Evolutionary conservation across 2,888 invertebrate species (phyloP).

Genomic region (Cosmia trapezina): DNA sequence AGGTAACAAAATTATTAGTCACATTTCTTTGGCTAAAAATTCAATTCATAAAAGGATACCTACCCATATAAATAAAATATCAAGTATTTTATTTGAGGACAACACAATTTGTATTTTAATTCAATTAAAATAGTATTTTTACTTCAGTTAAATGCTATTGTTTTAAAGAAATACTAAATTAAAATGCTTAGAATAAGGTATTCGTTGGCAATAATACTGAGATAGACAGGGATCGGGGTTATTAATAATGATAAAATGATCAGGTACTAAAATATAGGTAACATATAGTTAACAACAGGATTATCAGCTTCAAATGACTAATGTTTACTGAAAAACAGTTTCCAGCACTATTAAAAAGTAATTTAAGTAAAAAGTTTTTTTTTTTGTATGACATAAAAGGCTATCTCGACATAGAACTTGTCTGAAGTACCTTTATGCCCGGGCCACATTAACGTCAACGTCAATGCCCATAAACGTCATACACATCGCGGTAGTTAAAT

Average conservation of each 20-base stretch:
- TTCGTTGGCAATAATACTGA: conserved; percentile 63
- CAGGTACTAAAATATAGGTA: conserved; percentile 39
- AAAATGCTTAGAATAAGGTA: conserved; percentile 68
- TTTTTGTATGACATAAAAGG: background rate
- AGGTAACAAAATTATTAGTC: conserved; percentile 35
- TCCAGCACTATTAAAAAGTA: background rate
- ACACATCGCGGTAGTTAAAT: too few relatives aligned
- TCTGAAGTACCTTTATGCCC: background rate
- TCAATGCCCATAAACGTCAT: too few relatives aligned
- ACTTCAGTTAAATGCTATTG: conserved; percentile 60
- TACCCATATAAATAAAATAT: conserved; percentile 23
- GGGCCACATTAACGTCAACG: too few relatives aligned
- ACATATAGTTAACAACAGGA: background rate
- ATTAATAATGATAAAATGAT: conserved; percentile 19
- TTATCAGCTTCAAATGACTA: conserved; percentile 7
- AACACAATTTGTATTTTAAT: conserved; percentile 1
- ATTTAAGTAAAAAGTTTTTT: background rate
- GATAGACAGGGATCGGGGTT: conserved; percentile 14
- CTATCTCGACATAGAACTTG: background rate
- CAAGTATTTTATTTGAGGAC: background rate
- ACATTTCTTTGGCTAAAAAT: conserved; percentile 22
- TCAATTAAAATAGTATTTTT: conserved; percentile 26
- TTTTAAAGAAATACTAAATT: conserved; percentile 50
- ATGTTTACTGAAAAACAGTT: background rate
- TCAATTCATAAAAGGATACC: background rate